These are phyloP conservation scores for Lagopus leucura DNA, from an alignment of 2,113 vertebrate genomes.

Conservation along the genomic window DNA sequence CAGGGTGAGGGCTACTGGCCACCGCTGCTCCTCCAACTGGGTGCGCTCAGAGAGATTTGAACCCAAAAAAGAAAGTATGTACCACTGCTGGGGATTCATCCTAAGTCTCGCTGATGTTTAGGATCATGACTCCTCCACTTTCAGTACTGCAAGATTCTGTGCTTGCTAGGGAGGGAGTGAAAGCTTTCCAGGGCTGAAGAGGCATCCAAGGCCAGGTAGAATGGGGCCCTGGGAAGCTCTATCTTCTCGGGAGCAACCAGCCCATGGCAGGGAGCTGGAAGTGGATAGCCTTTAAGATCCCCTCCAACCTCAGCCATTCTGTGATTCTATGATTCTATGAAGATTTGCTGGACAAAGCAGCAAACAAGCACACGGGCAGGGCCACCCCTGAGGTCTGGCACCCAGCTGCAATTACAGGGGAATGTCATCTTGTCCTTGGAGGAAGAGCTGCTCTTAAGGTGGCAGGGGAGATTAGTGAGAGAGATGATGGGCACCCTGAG, in stretches of 20 bases:
- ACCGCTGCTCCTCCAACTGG: constrained; percentile 32
- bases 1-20: constrained; percentile 46
- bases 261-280: too few species aligned
- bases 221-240: too few species aligned
- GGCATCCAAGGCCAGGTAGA: not conserved
- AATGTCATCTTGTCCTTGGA: not conserved
- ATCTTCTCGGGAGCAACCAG: too few species aligned
- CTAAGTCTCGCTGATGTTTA: too few species aligned
- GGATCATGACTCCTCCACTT: not conserved
- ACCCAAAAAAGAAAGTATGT: constrained; percentile 74
- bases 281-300: too few species aligned
- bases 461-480: not conserved
- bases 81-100: accelerated
- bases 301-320: too few species aligned
- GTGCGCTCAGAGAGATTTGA: constrained; percentile 57
- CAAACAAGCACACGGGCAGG: not conserved
- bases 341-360: not conserved
- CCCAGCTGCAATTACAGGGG: not conserved
- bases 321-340: too few species aligned
- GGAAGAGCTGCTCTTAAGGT: not conserved
- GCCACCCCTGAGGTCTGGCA: not conserved
- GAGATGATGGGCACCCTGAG: not conserved
- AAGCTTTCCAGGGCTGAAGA: not conserved
- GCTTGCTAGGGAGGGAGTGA: not conserved
- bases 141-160: not conserved